Conservation (phyloP, 2,888 invertebrate genomes). For the Tridacna crocea region DNA sequence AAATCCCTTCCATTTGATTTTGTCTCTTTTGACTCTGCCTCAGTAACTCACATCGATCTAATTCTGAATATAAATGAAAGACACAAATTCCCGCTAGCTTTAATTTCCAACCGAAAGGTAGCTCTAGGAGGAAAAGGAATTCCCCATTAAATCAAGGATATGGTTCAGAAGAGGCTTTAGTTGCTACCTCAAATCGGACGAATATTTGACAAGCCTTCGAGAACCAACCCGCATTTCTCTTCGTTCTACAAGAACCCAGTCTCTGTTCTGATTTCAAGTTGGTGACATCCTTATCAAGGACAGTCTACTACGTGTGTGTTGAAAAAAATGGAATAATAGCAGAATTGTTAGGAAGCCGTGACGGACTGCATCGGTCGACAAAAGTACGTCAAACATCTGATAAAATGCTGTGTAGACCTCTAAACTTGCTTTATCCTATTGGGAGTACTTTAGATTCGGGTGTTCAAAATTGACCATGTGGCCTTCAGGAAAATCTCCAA, state of each 20-base stretch:
- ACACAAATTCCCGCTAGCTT: too few species aligned
- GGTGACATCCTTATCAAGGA: constrained; percentile 37
- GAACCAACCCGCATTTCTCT: constrained; percentile 32
- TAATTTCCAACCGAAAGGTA: too few species aligned
- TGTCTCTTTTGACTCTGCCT: too few species aligned
- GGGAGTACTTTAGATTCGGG: neutral
- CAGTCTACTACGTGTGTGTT: constrained; percentile 7
- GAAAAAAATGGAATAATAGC: constrained; percentile 27
- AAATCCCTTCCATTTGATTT: too few species aligned
- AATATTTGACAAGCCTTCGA: constrained; percentile 32
- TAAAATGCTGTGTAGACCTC: constrained; percentile 21
- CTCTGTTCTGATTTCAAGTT: constrained; percentile 9
- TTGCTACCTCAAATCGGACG: too few species aligned
- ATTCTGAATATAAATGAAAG: too few species aligned
- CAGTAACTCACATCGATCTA: too few species aligned
- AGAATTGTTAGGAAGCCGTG: constrained; percentile 17
- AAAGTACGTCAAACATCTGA: constrained; percentile 16
- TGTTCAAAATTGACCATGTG: neutral
- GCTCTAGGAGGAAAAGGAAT: too few species aligned
- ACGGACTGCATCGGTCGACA: constrained; percentile 32
- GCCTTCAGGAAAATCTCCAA: neutral
- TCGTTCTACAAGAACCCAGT: constrained; percentile 22
- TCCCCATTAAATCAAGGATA: too few species aligned
- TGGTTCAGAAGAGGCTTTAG: too few species aligned
- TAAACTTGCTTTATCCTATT: neutral